Evolutionary conservation across 2,113 vertebrate species (phyloP), one percentile per base, ranked within the genome.

Genomic region (Lagenorhynchus albirostris): DNA sequence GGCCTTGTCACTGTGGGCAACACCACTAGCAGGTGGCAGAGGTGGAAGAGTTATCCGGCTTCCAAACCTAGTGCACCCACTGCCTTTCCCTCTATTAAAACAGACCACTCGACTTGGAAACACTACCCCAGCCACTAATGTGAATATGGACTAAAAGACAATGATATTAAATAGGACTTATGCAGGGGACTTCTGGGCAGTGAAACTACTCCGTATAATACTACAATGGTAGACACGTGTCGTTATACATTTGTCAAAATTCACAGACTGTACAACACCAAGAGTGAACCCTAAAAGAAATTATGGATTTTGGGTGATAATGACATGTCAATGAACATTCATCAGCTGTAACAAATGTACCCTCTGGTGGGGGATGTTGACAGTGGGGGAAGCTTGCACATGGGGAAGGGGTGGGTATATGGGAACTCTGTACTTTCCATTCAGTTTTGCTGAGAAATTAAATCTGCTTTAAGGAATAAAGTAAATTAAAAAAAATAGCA

Each of bases 381-480:
- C 1, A 74, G 29, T 9, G 26, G 8, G 18, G 12, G 5, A 68
- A 62, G 55, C 29, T 36, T 55, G 31, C 21, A 2, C 3, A 5
- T 20, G 8, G 20, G 11, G 31, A 33, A 11, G 0, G 7, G 17
- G 13, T 3, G 31, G 5, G 6, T 41, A 47, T 4, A 25, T 11
- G 21, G 29, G 44, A 60, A 90, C 44, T 76, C 55, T 77, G 8
- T 58, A 76, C 17, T 26, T 18, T 36, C 53, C 20, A 41, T 41
- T 77, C 71, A 79, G 2, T 79, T 79, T 85, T 79, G 41, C 63
- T 91, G 10, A 53, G 53, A 91, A 71, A 29, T 44, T 80, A 76
- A 79, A 86, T 63, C 44, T 80, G 53, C 63, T 80, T 70, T 71
- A 91, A 71, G 26, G 79, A 65, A 90, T 44, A 8, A 85, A n/a